A percentile compares a stretch with the other conserved stretches of the same genome.
Conservation (phyloP, 1,140 invertebrate genomes). For the Heterodera schachtii region DNA sequence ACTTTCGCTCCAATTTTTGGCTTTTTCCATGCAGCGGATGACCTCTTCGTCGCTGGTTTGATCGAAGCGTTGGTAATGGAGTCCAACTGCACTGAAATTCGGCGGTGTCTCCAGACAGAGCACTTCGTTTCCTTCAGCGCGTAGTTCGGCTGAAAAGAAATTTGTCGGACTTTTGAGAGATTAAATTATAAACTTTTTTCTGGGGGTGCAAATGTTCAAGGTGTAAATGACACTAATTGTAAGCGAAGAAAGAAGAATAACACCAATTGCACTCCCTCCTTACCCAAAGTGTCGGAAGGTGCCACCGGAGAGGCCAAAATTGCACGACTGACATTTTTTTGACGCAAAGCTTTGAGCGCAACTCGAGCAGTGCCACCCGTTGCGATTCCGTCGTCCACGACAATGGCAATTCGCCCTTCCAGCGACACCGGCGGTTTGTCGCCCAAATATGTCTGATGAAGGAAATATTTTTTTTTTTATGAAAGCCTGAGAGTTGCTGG, state of each 20-base stretch:
- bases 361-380: slow-evolving; percentile 31
- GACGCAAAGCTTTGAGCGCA: slow-evolving; percentile 27
- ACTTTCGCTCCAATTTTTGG: slow-evolving; percentile 16
- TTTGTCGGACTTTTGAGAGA: neutral
- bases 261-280: neutral
- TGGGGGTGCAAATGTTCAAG: too few relatives aligned
- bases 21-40: slow-evolving; percentile 17
- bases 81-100: slow-evolving; percentile 29
- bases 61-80: slow-evolving; percentile 29
- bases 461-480: too few relatives aligned
- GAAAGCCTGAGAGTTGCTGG: too few relatives aligned
- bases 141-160: slow-evolving; percentile 23
- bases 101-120: slow-evolving; percentile 28
- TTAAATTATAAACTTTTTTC: too few relatives aligned
- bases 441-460: slow-evolving; percentile 29
- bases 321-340: slow-evolving; percentile 20
- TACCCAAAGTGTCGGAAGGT: slow-evolving; percentile 26
- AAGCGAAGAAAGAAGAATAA: too few relatives aligned
- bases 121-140: slow-evolving; percentile 32
- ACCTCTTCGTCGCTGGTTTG: slow-evolving; percentile 31
- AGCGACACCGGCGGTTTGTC: slow-evolving; percentile 12
- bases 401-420: slow-evolving; percentile 26
- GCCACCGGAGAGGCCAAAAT: slow-evolving; percentile 25
- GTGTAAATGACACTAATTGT: too few relatives aligned
- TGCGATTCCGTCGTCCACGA: slow-evolving; percentile 34